phyloP scores from a whole-genome alignment of 2,797 vertebrate genomes.

The Coccyzus lansbergi region DNA sequence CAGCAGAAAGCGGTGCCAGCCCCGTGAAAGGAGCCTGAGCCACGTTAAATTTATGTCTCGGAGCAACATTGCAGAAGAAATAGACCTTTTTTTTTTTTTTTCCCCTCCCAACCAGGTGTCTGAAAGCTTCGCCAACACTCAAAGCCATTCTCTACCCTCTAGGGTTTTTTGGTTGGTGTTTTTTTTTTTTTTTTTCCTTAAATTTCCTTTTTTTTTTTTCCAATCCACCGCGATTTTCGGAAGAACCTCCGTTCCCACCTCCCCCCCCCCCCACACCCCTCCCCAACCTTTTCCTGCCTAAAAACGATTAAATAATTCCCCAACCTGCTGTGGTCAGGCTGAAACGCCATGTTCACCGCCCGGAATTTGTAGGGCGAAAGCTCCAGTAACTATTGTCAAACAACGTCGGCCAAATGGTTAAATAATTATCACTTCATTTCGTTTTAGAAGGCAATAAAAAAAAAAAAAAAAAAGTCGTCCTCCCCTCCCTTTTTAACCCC shows the following conservation, averaged over 20 bases:
- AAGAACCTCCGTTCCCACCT: not conserved
- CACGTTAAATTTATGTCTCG: conserved; percentile 38
- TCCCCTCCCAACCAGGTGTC: conserved; percentile 17
- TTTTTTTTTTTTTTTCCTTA: too few relatives aligned
- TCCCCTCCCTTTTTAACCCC: not conserved
- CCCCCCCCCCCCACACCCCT: not conserved
- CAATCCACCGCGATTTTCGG: not conserved
- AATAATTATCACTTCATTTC: conserved; percentile 71
- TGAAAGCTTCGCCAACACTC: conserved; percentile 25
- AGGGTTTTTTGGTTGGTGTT: not conserved
- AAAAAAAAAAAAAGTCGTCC: too few relatives aligned
- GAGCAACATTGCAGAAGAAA: conserved; percentile 42
- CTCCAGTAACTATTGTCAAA: conserved; percentile 34
- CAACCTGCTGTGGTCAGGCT: conserved; percentile 4
- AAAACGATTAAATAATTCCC: conserved; percentile 1
- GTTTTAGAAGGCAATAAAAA: conserved; percentile 60
- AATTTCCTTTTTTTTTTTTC: not conserved
- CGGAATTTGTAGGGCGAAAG: not conserved
- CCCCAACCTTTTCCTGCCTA: not conserved
- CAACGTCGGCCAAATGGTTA: conserved; percentile 36
- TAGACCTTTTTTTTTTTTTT: not conserved
- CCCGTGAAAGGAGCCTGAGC: conserved; percentile 28
- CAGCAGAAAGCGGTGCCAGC: conserved; percentile 5
- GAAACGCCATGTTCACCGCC: not conserved
- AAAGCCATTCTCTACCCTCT: not conserved